A percentile compares a stretch with the other conserved stretches of the same genome.
These are phyloP conservation scores for Acrocephalus scirpaceus DNA, from an alignment of 2,797 vertebrate genomes.

Conservation along the genomic window DNA sequence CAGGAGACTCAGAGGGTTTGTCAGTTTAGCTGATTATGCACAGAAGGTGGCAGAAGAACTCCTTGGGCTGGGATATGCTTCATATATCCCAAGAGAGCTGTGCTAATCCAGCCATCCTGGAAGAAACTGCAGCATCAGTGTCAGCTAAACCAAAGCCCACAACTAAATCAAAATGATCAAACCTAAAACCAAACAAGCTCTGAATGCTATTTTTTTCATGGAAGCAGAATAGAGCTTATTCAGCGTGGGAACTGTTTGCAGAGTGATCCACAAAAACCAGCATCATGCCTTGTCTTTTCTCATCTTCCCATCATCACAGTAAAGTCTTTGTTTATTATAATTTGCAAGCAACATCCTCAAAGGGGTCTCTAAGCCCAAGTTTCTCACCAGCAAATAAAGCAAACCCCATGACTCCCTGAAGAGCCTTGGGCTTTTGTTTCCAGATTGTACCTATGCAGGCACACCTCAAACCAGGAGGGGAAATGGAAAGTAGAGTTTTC, in stretches of 20 bases:
- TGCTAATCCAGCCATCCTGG: neutral
- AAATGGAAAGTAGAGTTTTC: neutral
- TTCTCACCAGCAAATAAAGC: neutral
- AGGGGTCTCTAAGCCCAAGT: neutral
- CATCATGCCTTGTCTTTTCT: neutral
- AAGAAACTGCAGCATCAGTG: neutral
- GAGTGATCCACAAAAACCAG: neutral
- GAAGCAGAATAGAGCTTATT: neutral
- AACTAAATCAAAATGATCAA: neutral
- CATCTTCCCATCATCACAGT: neutral
- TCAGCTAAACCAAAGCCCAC: constrained; percentile 2
- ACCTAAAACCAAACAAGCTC: neutral
- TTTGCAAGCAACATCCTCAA: neutral
- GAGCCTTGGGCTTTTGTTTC: neutral
- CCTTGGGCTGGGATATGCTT: neutral
- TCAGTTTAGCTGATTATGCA: neutral
- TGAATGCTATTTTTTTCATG: neutral
- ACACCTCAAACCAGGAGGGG: neutral
- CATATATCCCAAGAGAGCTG: neutral
- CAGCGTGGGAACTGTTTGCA: neutral
- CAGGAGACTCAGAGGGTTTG: neutral
- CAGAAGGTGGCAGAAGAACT: constrained; percentile 53
- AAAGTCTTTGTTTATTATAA: neutral
- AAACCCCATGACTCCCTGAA: neutral
- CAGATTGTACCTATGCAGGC: neutral